These are phyloP conservation scores for Crax fasciolata DNA, from an alignment of 2,797 vertebrate species.

Conservation along the genomic window DNA sequence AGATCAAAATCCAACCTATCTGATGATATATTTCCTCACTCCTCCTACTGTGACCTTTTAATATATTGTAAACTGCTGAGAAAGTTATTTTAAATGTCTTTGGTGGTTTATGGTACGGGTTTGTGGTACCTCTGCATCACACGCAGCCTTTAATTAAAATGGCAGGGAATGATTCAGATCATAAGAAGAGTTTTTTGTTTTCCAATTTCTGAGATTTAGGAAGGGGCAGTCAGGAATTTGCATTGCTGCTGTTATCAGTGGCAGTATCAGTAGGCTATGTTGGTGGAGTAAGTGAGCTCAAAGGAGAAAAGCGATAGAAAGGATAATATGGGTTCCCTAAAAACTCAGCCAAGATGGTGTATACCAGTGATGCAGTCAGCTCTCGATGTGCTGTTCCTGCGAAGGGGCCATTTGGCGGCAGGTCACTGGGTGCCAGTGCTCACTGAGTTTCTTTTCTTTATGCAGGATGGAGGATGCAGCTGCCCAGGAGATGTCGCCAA, in stretches of 20 bases:
- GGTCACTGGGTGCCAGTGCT: not conserved
- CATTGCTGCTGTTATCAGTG: not conserved
- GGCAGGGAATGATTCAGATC: not conserved
- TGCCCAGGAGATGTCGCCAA: conserved; percentile 99
- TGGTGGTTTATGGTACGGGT: not conserved
- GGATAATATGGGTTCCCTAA: not conserved
- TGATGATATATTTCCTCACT: not conserved
- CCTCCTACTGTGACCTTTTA: conserved; percentile 50
- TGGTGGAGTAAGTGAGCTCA: not conserved
- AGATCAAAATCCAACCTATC: conserved; percentile 6
- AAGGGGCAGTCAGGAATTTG: not conserved
- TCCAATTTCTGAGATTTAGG: not conserved
- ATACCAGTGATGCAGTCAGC: not conserved
- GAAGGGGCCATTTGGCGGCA: not conserved
- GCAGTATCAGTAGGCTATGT: not conserved
- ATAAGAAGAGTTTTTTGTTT: not conserved
- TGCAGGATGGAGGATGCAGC: conserved; percentile 96
- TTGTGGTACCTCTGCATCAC: conserved; percentile 2
- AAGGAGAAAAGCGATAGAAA: not conserved
- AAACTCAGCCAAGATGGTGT: not conserved
- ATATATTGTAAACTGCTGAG: conserved; percentile 39
- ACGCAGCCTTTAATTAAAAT: not conserved
- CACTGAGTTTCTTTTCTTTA: conserved; percentile 3
- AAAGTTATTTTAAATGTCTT: conserved; percentile 38
- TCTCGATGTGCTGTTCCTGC: not conserved